Evolutionary conservation across 2,888 invertebrate genomes (phyloP), one percentile per base, ranked within the genome.

Genomic region (Tachina grossa): DNA sequence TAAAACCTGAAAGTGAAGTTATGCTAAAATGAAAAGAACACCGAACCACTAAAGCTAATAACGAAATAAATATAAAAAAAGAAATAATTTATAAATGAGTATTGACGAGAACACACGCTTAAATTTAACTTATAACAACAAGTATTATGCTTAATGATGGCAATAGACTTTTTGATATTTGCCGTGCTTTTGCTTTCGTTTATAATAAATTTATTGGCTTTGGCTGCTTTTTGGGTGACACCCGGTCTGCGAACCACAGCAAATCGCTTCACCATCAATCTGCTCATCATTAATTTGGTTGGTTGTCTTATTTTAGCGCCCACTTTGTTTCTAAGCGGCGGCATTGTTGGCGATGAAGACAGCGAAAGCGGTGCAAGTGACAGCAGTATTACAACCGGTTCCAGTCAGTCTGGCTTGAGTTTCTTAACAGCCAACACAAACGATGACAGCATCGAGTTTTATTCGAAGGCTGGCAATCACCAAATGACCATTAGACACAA

Each of bases 171-270:
- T 87, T 90, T 93, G 85, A 93, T 93, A 89, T 90, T 92, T 89
- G 91, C 90, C 88, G 90, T 93, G 90, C 90, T 93, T 88, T 89
- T 93, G 88, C 89, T 92, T 89, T 93, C 93, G 87, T 92, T 92
- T 87, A 88, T 90, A 88, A 92, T 92, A 84, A 93, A 93, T 89
- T 88, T 93, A 84, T 88, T 93, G 89, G 93, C 93, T 84, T 89
- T 93, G 88, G 92, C 92, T 88, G 93, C 93, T 83, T 93, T 93
- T 87, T 93, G 93, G 93, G 91, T 92, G 88, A 93, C 93, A 86
- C 93, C 93, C 74, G 92, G 92, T 85, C 88, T 93, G 86, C 92
- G 93, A 88, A 93, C 93, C 86, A 93, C 92, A 83, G 92, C 93
- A 72, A 93, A 93, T 88, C 93, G 93, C 14, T 93, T 93, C 85